These are phyloP conservation scores for Sylvia borin DNA, from an alignment of 2,797 vertebrate species.

Conservation along the genomic window DNA sequence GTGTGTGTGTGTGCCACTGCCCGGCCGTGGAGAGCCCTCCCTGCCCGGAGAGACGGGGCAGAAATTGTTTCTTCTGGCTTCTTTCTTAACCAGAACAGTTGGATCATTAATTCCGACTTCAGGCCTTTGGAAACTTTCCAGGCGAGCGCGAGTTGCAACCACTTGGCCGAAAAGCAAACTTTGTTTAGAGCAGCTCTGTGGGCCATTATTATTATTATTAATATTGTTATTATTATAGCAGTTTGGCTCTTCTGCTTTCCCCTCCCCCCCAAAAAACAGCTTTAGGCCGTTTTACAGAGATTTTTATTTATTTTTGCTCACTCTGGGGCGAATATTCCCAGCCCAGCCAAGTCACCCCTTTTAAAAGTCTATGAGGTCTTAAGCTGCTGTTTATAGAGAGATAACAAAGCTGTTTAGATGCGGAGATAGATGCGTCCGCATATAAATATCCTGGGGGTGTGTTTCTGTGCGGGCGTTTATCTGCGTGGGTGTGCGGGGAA, in stretches of 20 bases:
- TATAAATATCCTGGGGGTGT: neutral
- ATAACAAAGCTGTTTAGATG: neutral
- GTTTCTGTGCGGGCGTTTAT: neutral
- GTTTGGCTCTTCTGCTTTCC: neutral
- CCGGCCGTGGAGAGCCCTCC: neutral
- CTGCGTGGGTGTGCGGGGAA: slow-evolving; percentile 22
- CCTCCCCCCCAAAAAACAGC: neutral
- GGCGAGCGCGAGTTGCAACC: neutral
- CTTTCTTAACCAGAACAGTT: slow-evolving; percentile 30
- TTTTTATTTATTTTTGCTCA: neutral
- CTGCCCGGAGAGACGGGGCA: neutral
- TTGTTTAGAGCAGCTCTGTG: neutral
- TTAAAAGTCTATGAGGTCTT: neutral
- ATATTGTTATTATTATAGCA: neutral
- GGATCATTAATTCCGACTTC: slow-evolving; percentile 37
- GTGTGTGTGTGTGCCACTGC: neutral
- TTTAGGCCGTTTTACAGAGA: neutral
- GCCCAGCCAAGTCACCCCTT: neutral
- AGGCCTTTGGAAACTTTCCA: slow-evolving; percentile 51
- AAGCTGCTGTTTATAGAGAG: neutral
- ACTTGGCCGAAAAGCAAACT: slow-evolving; percentile 7
- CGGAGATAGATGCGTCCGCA: neutral
- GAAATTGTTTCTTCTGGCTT: slow-evolving; percentile 36
- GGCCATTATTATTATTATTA: neutral
- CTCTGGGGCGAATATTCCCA: neutral